phyloP scores from a whole-genome alignment of 2,113 vertebrate species.

The Prolemur simus region DNA sequence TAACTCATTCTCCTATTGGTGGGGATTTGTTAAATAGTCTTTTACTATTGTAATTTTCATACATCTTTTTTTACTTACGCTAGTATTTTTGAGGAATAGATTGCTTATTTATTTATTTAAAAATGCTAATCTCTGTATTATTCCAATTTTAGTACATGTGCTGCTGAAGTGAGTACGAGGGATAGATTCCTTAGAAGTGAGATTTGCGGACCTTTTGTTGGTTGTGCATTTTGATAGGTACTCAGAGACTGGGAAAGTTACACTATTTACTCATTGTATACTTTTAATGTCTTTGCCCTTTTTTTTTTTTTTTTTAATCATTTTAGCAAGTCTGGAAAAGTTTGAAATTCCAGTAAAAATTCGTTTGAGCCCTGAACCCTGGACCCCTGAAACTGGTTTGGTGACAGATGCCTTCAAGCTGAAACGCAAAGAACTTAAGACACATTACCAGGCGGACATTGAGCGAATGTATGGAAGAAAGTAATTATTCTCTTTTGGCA shows the following conservation, averaged over 20 bases:
- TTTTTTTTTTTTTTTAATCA: neutral
- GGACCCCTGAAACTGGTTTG: conserved; percentile 96
- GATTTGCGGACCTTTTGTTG: neutral
- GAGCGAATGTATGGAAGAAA: conserved; percentile 94
- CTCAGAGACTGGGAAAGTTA: neutral
- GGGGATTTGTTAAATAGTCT: neutral
- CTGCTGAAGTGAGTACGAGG: neutral
- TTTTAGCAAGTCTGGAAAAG: conserved; percentile 92
- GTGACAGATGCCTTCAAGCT: conserved; percentile 98
- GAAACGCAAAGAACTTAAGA: conserved; percentile 95
- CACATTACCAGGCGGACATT: conserved; percentile 92
- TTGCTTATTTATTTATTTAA: neutral
- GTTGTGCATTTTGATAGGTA: neutral
- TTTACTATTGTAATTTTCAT: neutral
- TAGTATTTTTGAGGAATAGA: neutral
- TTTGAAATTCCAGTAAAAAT: conserved; percentile 97
- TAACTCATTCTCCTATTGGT: neutral
- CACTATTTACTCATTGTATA: neutral
- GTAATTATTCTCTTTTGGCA: conserved; percentile 56
- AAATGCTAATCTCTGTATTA: too few relatives aligned
- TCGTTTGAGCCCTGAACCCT: conserved; percentile 92
- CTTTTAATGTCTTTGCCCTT: neutral
- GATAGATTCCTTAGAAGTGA: neutral
- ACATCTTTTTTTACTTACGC: neutral
- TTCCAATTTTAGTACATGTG: too few relatives aligned